Conservation (phyloP, 1,140 invertebrate genomes). For the Conopomorpha cramerella region DNA sequence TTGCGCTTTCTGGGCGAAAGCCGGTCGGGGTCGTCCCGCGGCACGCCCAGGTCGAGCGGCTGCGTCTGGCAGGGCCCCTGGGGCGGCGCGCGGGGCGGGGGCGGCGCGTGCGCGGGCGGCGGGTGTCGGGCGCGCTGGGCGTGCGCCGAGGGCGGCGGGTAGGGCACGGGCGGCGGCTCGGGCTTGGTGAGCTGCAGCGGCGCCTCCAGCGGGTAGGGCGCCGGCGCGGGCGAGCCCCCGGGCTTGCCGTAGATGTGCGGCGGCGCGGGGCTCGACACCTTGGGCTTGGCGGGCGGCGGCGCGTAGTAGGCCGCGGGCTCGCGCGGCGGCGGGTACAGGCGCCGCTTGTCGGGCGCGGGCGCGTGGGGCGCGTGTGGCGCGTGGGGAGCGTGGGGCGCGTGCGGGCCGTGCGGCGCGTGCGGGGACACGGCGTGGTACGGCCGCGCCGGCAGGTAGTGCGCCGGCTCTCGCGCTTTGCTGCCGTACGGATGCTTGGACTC, state of each 20-base stretch:
- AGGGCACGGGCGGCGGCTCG: constrained; percentile 67
- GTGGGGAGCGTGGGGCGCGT: constrained; percentile 11
- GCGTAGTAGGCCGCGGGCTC: constrained; percentile 66
- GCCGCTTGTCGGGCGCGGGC: constrained; percentile 68
- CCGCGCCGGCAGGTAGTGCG: constrained; percentile 65
- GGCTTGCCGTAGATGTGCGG: constrained; percentile 78
- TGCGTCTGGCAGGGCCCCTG: constrained; percentile 66
- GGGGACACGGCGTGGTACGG: constrained; percentile 54
- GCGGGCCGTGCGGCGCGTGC: constrained; percentile 19
- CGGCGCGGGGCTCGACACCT: constrained; percentile 79
- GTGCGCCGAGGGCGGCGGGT: constrained; percentile 59
- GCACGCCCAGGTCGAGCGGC: constrained; percentile 73
- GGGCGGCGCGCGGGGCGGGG: constrained; percentile 51
- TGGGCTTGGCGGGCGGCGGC: constrained; percentile 67
- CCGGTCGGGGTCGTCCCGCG: constrained; percentile 51
- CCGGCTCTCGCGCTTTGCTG: constrained; percentile 64
- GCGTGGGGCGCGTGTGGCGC: constrained; percentile 13
- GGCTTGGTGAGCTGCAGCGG: constrained; percentile 70
- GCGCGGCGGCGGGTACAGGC: constrained; percentile 74
- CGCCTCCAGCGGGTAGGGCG: constrained; percentile 62
- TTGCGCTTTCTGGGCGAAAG: constrained; percentile 60
- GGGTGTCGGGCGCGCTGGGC: constrained; percentile 65
- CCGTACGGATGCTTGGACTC: constrained; percentile 67
- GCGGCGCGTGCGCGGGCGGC: constrained; percentile 36
- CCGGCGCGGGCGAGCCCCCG: constrained; percentile 64